Conservation (phyloP, 1,140 invertebrate genomes). For the Planococcus citri region DNA sequence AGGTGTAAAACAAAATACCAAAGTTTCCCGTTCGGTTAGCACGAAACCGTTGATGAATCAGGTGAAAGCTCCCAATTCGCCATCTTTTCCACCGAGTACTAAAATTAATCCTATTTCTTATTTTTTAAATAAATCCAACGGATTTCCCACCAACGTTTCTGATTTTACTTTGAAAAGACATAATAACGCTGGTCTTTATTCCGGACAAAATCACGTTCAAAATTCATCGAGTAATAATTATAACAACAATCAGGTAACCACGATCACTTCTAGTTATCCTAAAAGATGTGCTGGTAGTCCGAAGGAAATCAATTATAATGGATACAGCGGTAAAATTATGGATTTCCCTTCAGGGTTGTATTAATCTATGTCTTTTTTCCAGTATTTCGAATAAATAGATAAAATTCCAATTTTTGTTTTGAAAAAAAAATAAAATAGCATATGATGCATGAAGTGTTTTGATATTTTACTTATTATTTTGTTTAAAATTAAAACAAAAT, state of each 20-base stretch:
- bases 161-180: slow-evolving; percentile 44
- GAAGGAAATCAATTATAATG: slow-evolving; percentile 27
- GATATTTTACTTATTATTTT: no score
- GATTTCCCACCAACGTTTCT: background rate
- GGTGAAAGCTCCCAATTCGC: slow-evolving; percentile 18
- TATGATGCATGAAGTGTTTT: no score
- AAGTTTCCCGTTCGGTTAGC: slow-evolving; percentile 25
- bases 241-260: slow-evolving; percentile 35
- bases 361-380: slow-evolving; percentile 35
- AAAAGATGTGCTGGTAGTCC: slow-evolving; percentile 25
- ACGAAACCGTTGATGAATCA: slow-evolving; percentile 19
- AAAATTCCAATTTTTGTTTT: no score
- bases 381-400: no score
- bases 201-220: slow-evolving; percentile 37
- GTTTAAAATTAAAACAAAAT: no score
- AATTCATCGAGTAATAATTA: slow-evolving; percentile 31
- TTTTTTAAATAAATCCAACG: background rate
- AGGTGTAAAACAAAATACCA: background rate
- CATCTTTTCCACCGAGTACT: slow-evolving; percentile 20
- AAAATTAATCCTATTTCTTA: slow-evolving; percentile 21
- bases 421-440: no score
- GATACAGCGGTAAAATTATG: slow-evolving; percentile 44
- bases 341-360: slow-evolving; percentile 59
- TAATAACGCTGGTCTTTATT: slow-evolving; percentile 45
- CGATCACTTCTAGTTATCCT: slow-evolving; percentile 31